Conservation (phyloP, 1,140 invertebrate species). For the Drosophila athabasca region DNA sequence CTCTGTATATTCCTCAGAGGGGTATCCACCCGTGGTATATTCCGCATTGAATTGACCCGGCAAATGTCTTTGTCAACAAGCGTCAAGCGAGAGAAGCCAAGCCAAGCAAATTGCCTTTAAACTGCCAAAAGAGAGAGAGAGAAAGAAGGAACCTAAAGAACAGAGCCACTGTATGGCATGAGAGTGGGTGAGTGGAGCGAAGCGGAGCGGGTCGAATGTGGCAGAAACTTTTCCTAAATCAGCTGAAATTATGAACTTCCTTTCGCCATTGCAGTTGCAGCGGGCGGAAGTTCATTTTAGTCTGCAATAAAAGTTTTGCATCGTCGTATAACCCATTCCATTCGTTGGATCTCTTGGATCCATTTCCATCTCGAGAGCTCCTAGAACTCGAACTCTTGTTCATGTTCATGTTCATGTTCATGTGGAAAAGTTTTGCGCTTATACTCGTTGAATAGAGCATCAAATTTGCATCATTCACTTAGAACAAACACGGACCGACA, state of each 20-base stretch:
- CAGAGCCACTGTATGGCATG: too few relatives aligned
- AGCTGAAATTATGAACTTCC: slow-evolving; percentile 82
- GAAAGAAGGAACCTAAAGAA: not conserved
- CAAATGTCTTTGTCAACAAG: slow-evolving; percentile 73
- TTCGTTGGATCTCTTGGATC: not conserved
- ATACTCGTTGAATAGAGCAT: slow-evolving; percentile 66
- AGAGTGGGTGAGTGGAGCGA: not conserved
- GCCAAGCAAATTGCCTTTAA: slow-evolving; percentile 70
- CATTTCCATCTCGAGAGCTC: not conserved
- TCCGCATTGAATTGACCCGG: slow-evolving; percentile 55
- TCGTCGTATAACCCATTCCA: slow-evolving; percentile 42
- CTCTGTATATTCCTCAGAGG: too few relatives aligned
- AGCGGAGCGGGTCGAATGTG: slow-evolving; percentile 39
- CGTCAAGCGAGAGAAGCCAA: slow-evolving; percentile 56
- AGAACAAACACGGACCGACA: slow-evolving; percentile 66
- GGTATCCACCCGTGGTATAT: too few relatives aligned
- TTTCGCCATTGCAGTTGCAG: slow-evolving; percentile 53
- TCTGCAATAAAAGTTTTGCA: slow-evolving; percentile 80
- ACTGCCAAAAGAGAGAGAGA: slow-evolving; percentile 44
- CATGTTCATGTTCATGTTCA: slow-evolving; percentile 62
- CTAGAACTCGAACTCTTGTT: not conserved
- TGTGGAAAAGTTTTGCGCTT: slow-evolving; percentile 76
- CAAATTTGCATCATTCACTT: slow-evolving; percentile 82
- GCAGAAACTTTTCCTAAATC: slow-evolving; percentile 74
- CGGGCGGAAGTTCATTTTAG: slow-evolving; percentile 82